Evolutionary conservation across 1,140 invertebrate genomes (phyloP).

Genomic region (Drosophila parabipectinata): DNA sequence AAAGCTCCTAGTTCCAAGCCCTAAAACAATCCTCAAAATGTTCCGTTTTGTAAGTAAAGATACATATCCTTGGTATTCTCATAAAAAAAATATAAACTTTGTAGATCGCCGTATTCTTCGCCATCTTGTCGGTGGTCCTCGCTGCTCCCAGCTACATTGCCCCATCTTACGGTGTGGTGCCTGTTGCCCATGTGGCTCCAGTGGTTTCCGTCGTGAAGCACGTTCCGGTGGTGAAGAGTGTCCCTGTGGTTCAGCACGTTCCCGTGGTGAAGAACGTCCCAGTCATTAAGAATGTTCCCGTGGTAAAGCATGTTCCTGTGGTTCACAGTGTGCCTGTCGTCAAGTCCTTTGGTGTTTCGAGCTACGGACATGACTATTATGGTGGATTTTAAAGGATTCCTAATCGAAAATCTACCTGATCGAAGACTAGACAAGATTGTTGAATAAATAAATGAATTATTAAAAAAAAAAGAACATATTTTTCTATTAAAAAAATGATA

Average conservation of each 20-base stretch:
- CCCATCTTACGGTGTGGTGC: constrained; percentile 27
- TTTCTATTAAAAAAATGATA: no score
- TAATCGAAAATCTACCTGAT: no score
- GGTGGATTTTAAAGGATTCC: no score
- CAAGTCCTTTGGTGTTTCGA: constrained; percentile 29
- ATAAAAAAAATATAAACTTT: neutral
- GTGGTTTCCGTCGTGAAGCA: constrained; percentile 42
- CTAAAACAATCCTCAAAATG: constrained; percentile 14
- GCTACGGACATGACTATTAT: constrained; percentile 26
- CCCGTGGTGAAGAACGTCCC: neutral
- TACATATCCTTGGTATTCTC: neutral
- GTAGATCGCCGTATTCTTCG: constrained; percentile 36
- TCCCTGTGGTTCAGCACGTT: constrained; percentile 19
- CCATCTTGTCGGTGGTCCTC: constrained; percentile 25
- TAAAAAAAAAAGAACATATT: no score
- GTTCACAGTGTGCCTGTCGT: constrained; percentile 23
- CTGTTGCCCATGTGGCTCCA: constrained; percentile 26
- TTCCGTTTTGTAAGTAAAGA: constrained; percentile 43
- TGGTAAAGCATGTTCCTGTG: constrained; percentile 43
- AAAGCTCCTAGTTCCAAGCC: no score
- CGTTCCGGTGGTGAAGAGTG: constrained; percentile 24
- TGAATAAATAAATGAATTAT: no score
- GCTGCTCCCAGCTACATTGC: constrained; percentile 48
- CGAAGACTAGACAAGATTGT: no score
- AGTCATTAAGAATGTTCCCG: constrained; percentile 6